Percentiles rank a stretch among this genome's conserved stretches.
These are phyloP conservation scores for Temnothorax nylanderi DNA, from an alignment of 1,140 invertebrate species.

Conservation along the genomic window DNA sequence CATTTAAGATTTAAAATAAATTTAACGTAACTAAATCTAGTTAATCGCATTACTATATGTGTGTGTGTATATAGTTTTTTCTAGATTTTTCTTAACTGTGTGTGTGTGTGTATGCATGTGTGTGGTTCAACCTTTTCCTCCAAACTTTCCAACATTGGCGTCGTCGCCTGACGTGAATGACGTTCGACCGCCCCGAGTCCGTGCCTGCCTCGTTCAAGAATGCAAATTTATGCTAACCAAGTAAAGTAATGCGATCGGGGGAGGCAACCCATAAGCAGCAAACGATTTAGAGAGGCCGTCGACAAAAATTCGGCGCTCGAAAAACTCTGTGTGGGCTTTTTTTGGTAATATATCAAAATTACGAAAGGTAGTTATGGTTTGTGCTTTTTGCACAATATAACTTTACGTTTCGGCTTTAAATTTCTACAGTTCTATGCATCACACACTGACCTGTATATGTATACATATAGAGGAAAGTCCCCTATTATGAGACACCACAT, in stretches of 20 bases:
- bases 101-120: neutral
- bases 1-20: neutral
- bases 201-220: constrained; percentile 45
- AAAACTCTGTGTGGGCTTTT: neutral
- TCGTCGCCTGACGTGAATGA: constrained; percentile 41
- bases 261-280: constrained; percentile 32
- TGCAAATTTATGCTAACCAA: constrained; percentile 72
- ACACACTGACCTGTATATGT: neutral
- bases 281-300: constrained; percentile 62
- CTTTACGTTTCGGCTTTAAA: neutral
- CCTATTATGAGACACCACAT: too few species aligned
- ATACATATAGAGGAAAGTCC: too few species aligned
- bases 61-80: constrained; percentile 41
- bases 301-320: constrained; percentile 57
- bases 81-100: neutral
- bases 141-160: constrained; percentile 47
- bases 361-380: neutral
- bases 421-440: neutral
- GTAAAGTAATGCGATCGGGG: constrained; percentile 62
- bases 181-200: constrained; percentile 35
- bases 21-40: constrained; percentile 5
- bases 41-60: neutral
- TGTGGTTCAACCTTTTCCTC: neutral
- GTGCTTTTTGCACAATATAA: neutral
- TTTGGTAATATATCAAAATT: constrained; percentile 8